Evolutionary conservation across 2,113 vertebrate genomes (phyloP), one percentile per base, ranked within the genome.

Genomic region (Nycticebus coucang): DNA sequence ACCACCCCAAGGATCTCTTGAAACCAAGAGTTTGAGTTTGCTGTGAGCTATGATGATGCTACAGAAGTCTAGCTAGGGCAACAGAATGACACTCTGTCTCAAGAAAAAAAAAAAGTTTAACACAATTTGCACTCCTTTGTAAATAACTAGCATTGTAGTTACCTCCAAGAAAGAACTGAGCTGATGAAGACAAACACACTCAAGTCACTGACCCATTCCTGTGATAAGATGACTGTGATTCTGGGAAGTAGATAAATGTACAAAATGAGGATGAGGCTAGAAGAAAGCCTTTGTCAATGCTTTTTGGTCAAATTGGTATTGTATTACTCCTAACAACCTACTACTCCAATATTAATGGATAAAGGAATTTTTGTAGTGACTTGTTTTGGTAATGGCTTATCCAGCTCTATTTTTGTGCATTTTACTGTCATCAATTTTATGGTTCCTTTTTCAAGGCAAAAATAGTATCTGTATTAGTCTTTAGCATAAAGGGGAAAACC

Each of bases 391-490:
- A 75, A 95, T 91, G 30, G 2, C 60, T 89, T 95, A 10, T 60
- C 72, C 45, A 91, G 17, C 21, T 81, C 91, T 74, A 55, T 93
- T 90, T 64, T 60, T 75, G 4, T 80, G 9, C 69, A 35, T 81
- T 92, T 72, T 35, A 74, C 24, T 89, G 30, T 53, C 26, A 62
- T 92, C 91, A 89, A 87, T 91, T 95, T 96, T 94, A 84, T 84
- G 22, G 13, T 74, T 94, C 11, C 37, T 87, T 93, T 95, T 92
- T 83, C 8, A 91, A 94, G 37, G 37, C 30, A 95, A 92, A 78
- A 83, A 88, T 74, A 89, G 64, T 55, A 80, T 81, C 74, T 53
- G 80, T 33, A 71, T 59, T 57, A 57, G 2, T 71, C 80, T 96
- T 80, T 86, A 15, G 26, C 80, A 41, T 77, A 59, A 75, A 91